phyloP scores from a whole-genome alignment of 1,140 invertebrate genomes.

The Drosophila pachea region DNA sequence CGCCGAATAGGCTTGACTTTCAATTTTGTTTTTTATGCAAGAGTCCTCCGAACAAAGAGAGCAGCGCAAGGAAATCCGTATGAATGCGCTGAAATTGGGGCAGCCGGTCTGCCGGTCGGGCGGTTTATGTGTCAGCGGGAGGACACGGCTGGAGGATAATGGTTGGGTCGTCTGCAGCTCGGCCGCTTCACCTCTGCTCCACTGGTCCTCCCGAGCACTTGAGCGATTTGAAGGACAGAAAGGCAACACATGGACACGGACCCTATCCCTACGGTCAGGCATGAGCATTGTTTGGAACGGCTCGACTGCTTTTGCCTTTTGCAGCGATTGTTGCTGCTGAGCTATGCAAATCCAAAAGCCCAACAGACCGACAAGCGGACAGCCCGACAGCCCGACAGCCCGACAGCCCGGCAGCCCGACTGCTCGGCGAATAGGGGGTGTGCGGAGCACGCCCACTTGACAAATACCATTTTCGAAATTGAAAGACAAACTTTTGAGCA shows the following conservation, averaged over 20 bases:
- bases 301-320: slow-evolving; percentile 20
- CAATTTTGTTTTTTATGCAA: too few relatives aligned
- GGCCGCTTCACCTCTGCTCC: too few relatives aligned
- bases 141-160: slow-evolving; percentile 1
- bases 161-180: slow-evolving; percentile 8
- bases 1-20: too few relatives aligned
- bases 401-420: background rate
- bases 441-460: slow-evolving; percentile 62
- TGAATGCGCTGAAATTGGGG: slow-evolving; percentile 58
- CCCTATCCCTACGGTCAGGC: slow-evolving; percentile 49
- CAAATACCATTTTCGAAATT: slow-evolving; percentile 79
- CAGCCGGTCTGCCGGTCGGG: slow-evolving; percentile 44
- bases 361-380: slow-evolving; percentile 45
- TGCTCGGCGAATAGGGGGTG: background rate
- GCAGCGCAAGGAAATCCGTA: slow-evolving; percentile 21
- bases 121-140: slow-evolving; percentile 52
- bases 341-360: slow-evolving; percentile 72
- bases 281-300: slow-evolving; percentile 44
- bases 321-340: slow-evolving; percentile 59
- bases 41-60: slow-evolving; percentile 17
- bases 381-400: background rate
- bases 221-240: slow-evolving; percentile 68
- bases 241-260: slow-evolving; percentile 69
- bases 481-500: slow-evolving; percentile 79
- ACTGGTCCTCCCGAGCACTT: slow-evolving; percentile 57